Base-by-base conservation (phyloP, 2,113 vertebrate genomes). In the Paramormyrops kingsleyae region DNA sequence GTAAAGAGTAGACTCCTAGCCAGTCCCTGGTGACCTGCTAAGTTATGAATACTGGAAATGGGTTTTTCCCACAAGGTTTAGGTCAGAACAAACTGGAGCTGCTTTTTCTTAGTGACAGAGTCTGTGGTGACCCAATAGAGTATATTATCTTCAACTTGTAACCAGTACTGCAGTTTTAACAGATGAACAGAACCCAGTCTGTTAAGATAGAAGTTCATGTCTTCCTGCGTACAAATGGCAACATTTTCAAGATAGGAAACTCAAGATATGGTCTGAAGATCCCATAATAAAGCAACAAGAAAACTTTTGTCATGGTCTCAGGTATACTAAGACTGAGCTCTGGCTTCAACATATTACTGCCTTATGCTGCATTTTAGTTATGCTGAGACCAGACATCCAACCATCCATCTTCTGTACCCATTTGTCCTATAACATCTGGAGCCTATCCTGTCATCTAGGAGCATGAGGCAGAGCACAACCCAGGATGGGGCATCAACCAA, bases 21-120 rank as follows among this genome's bases (percentile, higher is more conserved):
- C 35, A 59, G 39, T 31, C 52, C 52, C 56, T 88, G 56, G 17
- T 88, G 87, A 39, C 87, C 87, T 59, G 87, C 52, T 44, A 62
- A 42, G 39, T 88, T 56, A 88, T 88, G 87, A 35, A 88, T 42
- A 17, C 87, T 56, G 56, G 87, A 88, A 31, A 88, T 31, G 31
- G 53, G 50, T 44, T 88, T 56, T 21, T 88, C 52, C 53, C 39
- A 59, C 56, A 88, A 44, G 53, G 50, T 59, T 24, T 62, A 13
- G 27, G 12, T 13, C 56, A 66, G 39, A n/a, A 62, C 56, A 88
- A 21, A 62, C 52, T 88, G 87, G 39, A 88, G 39, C 52, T 56
- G 52, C 56, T 24, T 88, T 17, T 88, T 53, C 52, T 88, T 88
- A 59, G 50, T 62, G 21, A 62, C 24, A 88, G 53, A 59, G 31